phyloP scores from a whole-genome alignment of 1,140 invertebrate species.

The Elymnias hypermnestra region DNA sequence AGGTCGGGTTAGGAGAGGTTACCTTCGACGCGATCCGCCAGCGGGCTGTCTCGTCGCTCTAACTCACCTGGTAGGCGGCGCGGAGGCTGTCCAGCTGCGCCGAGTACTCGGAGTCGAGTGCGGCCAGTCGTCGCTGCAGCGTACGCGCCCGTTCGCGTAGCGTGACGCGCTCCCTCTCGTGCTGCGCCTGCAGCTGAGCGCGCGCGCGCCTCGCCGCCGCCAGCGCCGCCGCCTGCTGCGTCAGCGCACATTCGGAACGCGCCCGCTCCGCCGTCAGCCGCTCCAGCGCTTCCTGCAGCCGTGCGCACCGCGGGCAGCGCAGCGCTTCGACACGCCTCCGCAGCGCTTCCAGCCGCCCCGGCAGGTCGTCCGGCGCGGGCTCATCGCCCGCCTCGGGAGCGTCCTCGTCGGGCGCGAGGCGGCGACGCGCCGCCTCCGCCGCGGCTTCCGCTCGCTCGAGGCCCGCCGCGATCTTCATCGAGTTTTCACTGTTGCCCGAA shows the following conservation, averaged over 20 bases:
- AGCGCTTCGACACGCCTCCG: constrained; percentile 64
- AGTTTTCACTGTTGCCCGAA: constrained; percentile 75
- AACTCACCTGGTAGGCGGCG: constrained; percentile 80
- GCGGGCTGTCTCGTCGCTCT: no score
- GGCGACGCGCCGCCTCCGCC: constrained; percentile 55
- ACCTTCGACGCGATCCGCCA: no score
- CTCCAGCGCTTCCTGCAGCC: constrained; percentile 76
- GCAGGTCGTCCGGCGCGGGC: constrained; percentile 24
- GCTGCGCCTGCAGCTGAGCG: constrained; percentile 51
- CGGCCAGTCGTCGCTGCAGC: constrained; percentile 81
- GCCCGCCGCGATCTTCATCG: constrained; percentile 72
- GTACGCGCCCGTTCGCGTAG: constrained; percentile 80
- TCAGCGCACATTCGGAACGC: constrained; percentile 50
- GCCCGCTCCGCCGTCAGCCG: constrained; percentile 52
- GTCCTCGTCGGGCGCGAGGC: constrained; percentile 39
- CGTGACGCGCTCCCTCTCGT: constrained; percentile 63
- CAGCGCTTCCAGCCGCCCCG: constrained; percentile 58
- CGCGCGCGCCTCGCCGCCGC: constrained; percentile 57
- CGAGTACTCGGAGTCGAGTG: constrained; percentile 85
- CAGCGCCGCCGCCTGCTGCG: constrained; percentile 60
- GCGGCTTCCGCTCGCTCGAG: constrained; percentile 66
- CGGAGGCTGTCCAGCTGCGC: constrained; percentile 85
- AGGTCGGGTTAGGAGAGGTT: no score
- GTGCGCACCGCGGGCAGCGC: constrained; percentile 78
- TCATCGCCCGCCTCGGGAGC: constrained; percentile 5